phyloP scores from a whole-genome alignment of 1,140 invertebrate genomes.

The Paramacrobiotus metropolitanus region DNA sequence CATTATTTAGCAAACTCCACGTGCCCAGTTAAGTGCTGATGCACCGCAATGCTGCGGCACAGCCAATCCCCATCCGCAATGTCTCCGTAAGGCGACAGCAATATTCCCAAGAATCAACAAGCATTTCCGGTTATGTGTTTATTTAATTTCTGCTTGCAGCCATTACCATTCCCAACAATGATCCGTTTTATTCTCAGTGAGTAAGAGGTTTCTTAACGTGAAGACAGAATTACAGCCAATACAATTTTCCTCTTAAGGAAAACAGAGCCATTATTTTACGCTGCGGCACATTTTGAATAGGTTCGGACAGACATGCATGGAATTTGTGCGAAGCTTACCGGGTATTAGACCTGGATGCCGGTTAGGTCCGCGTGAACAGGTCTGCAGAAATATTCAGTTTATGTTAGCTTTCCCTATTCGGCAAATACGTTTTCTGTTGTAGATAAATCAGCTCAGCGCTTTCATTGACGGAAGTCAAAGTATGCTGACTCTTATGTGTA shows the following conservation, averaged over 20 bases:
- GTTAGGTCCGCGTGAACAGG: not conserved
- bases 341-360: not conserved
- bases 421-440: no score
- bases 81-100: not conserved
- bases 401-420: no score
- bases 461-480: not conserved
- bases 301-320: constrained; percentile 30
- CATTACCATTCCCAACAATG: not conserved
- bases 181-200: not conserved
- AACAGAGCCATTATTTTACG: no score
- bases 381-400: no score
- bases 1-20: not conserved
- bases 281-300: no score
- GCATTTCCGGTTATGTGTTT: no score
- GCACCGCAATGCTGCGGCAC: not conserved
- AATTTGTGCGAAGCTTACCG: constrained; percentile 19
- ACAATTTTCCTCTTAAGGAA: not conserved
- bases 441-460: not conserved
- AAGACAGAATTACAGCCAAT: not conserved
- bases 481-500: not conserved
- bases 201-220: not conserved
- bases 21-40: not conserved
- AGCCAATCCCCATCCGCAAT: not conserved
- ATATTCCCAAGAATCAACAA: no score
- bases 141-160: no score